Evolutionary conservation across 2,113 vertebrate genomes (phyloP).

Genomic region (Pardalotus punctatus): DNA sequence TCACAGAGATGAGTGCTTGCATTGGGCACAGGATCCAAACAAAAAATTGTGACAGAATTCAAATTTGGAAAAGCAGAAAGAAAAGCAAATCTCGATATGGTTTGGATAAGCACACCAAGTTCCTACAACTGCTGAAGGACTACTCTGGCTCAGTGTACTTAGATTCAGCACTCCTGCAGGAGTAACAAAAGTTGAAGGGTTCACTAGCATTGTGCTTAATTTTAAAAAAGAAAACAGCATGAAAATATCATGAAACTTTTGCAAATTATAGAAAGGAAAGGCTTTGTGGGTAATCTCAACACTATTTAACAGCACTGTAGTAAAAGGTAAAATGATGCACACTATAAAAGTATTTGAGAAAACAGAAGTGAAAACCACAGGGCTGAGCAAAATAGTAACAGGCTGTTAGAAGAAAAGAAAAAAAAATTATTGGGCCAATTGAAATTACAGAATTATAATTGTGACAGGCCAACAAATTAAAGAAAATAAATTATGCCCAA

Average conservation of each 20-base stretch:
- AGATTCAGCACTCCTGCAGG: background rate
- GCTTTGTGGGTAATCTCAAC: background rate
- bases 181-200: background rate
- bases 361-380: background rate
- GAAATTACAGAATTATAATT: background rate
- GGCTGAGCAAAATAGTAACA: background rate
- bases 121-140: background rate
- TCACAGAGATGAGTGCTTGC: background rate
- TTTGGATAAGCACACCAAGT: background rate
- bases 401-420: background rate
- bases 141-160: background rate
- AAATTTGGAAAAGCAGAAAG: background rate
- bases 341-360: background rate
- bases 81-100: background rate
- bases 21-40: background rate
- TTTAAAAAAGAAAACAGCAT: background rate
- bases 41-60: background rate
- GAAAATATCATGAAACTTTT: background rate
- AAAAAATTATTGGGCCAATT: background rate
- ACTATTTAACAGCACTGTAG: background rate
- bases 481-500: rapidly evolving
- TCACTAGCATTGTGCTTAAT: background rate
- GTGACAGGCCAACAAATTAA: background rate
- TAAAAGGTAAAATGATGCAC: background rate
- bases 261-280: background rate